Evolutionary conservation across 2,113 vertebrate species (phyloP), one percentile per base, ranked within the genome.

Genomic region (Bujurquina vittata): DNA sequence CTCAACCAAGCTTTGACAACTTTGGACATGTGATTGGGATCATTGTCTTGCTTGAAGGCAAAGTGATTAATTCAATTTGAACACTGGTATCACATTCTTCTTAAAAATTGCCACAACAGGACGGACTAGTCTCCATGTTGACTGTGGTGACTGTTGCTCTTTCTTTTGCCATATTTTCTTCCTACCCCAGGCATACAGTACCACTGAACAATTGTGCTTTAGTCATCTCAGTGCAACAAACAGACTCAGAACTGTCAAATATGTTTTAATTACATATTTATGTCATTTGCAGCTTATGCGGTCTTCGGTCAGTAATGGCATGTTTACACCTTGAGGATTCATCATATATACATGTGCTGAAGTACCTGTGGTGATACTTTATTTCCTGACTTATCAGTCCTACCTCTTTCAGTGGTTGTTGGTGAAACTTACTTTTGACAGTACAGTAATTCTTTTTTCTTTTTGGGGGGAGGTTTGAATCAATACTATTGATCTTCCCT

Each of bases 401-500:
- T 35, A 33, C 35, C 18, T 20, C 11, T 60, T 22, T 49, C 3
- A 23, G 5, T 79, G 49, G 33, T 80, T 57, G 17, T 17, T 11
- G 46, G 31, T 55, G 43, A 55, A 55, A 62, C 43, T 29, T 20
- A 55, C 54, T 22, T 22, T 56, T 11, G 29, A 3, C 26, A 2
- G 20, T 15, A 20, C 31, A 52, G 65, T 26, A 17, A 7, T 15
- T 54, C 46, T 43, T 78, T 11, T 20, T 18, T 37, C 9, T 37
- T 37, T 37, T 37, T 37, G 35, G 9, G 35, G 35, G 46, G 46
- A 10, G 15, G 23, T 23, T 12, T 61, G 11, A 40, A 78, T 37
- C 91, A 87, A 81, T 92, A 79, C 5, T 7, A 88, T 89, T 75
- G 86, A 90, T 86, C 43, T 43, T 49, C 35, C 80, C n/a, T 49